Evolutionary conservation across 2,797 vertebrate species (phyloP).

Genomic region (Molossus alvarezi): DNA sequence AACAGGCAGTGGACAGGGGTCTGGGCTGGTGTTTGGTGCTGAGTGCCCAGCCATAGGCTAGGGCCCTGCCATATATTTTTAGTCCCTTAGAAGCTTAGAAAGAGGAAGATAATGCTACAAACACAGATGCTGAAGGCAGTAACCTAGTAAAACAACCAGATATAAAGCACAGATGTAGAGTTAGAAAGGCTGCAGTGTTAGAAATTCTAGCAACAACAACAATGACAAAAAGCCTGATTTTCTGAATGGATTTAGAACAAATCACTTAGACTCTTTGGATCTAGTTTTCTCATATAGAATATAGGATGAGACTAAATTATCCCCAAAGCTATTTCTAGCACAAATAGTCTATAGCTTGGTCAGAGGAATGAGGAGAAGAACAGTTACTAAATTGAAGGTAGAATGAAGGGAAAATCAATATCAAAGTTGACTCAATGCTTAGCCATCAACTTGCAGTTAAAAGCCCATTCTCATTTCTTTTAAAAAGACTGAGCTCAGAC

Average conservation of each 20-base stretch:
- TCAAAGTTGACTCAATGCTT: slow-evolving; percentile 18
- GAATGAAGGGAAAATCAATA: slow-evolving; percentile 69
- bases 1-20: not conserved
- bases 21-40: no score
- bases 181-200: not conserved
- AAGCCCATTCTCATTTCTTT: slow-evolving; percentile 40
- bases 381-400: slow-evolving; percentile 58
- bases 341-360: slow-evolving; percentile 17
- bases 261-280: not conserved
- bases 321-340: slow-evolving; percentile 61
- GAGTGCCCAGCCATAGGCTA: not conserved
- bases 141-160: slow-evolving; percentile 15
- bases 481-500: not conserved
- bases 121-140: not conserved
- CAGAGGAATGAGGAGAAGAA: slow-evolving; percentile 48
- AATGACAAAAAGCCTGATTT: not conserved
- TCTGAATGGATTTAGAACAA: slow-evolving; percentile 25
- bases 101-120: not conserved
- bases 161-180: not conserved
- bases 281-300: slow-evolving; percentile 42
- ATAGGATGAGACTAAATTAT: slow-evolving; percentile 60
- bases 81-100: not conserved
- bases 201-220: not conserved
- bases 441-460: slow-evolving; percentile 40
- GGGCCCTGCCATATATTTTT: not conserved